phyloP scores from a whole-genome alignment of 2,888 invertebrate genomes.

The Agrochola lota region DNA sequence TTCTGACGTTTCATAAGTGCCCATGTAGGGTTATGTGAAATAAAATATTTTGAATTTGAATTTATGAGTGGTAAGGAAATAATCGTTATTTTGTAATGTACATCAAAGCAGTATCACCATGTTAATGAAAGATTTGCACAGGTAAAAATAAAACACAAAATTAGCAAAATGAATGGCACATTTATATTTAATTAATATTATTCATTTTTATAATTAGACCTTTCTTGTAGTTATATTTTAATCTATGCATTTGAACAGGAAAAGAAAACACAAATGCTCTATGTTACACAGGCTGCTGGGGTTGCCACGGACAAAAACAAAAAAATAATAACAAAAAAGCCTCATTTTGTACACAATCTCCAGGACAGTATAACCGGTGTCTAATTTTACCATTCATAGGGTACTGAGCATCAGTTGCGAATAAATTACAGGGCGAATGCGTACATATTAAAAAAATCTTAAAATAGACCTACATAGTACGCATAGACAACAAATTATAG shows the following conservation, averaged over 20 bases:
- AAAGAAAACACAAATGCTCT: conserved; percentile 80
- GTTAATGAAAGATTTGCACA: not conserved
- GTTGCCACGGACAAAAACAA: conserved; percentile 76
- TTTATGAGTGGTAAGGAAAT: too few species aligned
- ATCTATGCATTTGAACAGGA: conserved; percentile 87
- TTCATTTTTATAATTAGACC: conserved; percentile 90
- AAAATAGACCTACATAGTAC: conserved; percentile 75
- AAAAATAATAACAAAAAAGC: conserved; percentile 80
- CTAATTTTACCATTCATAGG: conserved; percentile 75
- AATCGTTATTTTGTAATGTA: too few species aligned
- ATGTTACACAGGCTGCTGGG: conserved; percentile 79
- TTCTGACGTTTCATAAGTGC: too few species aligned
- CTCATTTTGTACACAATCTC: conserved; percentile 84
- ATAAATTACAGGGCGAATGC: conserved; percentile 80
- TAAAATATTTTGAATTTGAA: too few species aligned
- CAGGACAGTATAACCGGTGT: conserved; percentile 79
- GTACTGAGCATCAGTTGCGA: conserved; percentile 77
- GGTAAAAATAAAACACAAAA: conserved; percentile 86
- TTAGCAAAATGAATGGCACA: conserved; percentile 91
- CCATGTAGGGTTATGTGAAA: too few species aligned
- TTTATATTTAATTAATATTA: conserved; percentile 91
- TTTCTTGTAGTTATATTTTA: conserved; percentile 88
- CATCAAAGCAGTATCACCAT: not conserved
- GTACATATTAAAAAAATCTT: conserved; percentile 73
- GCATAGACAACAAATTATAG: conserved; percentile 83